phyloP scores from a whole-genome alignment of 30 jellyfish, hydroid and myxozoan genomes.

The Aurelia sp. region DNA sequence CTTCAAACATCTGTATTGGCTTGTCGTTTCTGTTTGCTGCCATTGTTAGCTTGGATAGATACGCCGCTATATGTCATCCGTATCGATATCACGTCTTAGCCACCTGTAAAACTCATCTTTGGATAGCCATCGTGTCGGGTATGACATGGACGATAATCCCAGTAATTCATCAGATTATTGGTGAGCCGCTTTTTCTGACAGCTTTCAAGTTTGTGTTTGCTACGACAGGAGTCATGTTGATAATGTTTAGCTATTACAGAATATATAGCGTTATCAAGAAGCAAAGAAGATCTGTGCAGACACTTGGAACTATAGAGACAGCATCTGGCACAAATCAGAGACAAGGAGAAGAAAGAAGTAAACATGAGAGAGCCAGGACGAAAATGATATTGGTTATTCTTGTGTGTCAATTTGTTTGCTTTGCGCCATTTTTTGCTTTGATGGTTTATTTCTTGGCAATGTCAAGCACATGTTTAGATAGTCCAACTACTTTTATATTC shows the following conservation, averaged over 20 bases:
- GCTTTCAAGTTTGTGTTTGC: background rate
- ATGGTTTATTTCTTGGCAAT: background rate
- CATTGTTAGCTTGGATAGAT: background rate
- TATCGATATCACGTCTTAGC: slow-evolving; percentile 9
- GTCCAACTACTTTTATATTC: background rate
- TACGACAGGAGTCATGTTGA: background rate
- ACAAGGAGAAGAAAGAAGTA: background rate
- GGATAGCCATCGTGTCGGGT: background rate
- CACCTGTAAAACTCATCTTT: background rate
- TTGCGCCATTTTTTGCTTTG: background rate
- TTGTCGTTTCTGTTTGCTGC: background rate
- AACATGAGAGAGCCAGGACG: background rate
- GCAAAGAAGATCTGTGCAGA: background rate
- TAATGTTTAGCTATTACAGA: background rate
- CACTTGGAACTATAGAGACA: background rate
- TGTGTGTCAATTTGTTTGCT: background rate
- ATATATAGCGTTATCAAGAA: background rate
- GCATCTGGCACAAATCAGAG: background rate
- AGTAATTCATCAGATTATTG: background rate
- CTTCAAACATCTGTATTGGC: background rate
- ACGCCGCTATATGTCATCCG: slow-evolving; percentile 9
- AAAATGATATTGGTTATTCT: background rate
- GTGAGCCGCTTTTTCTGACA: background rate
- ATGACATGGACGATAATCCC: background rate
- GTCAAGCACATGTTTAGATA: background rate